Evolutionary conservation across 2,888 invertebrate genomes (phyloP).

Genomic region (Alloplasta piceator): DNA sequence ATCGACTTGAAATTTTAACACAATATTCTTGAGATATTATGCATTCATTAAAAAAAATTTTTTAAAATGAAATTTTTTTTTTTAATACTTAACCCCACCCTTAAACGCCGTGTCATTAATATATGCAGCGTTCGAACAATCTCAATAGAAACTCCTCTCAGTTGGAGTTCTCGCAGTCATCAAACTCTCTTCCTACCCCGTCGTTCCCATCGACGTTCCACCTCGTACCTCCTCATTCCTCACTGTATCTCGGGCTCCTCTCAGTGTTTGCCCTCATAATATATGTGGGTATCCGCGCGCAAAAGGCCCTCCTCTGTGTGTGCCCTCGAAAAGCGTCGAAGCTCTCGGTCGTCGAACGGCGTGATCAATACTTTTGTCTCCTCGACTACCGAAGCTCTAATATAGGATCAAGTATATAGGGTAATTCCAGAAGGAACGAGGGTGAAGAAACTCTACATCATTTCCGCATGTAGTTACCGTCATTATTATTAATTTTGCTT

Average conservation of each 20-base stretch:
- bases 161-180: conserved; percentile 36
- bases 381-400: conserved; percentile 34
- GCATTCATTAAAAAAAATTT: too few species aligned
- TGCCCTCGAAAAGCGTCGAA: conserved; percentile 44
- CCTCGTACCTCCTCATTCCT: conserved; percentile 13
- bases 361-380: conserved; percentile 66
- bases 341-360: conserved; percentile 54
- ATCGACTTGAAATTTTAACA: too few species aligned
- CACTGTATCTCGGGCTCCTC: neutral
- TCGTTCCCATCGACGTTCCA: neutral
- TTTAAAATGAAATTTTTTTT: too few species aligned
- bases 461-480: too few species aligned
- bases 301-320: neutral
- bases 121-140: conserved; percentile 69
- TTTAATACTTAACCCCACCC: too few species aligned
- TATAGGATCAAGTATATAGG: conserved; percentile 26
- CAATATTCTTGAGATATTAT: too few species aligned
- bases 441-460: too few species aligned
- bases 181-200: conserved; percentile 26
- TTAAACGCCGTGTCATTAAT: conserved; percentile 68
- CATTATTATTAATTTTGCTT: too few species aligned
- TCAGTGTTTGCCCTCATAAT: neutral
- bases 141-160: conserved; percentile 65
- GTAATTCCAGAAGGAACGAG: too few species aligned
- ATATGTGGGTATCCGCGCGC: neutral